A percentile compares a stretch with the other conserved stretches of the same genome.
These are phyloP conservation scores for Drosophila mauritiana DNA, from an alignment of 1,140 invertebrate genomes.

Conservation along the genomic window DNA sequence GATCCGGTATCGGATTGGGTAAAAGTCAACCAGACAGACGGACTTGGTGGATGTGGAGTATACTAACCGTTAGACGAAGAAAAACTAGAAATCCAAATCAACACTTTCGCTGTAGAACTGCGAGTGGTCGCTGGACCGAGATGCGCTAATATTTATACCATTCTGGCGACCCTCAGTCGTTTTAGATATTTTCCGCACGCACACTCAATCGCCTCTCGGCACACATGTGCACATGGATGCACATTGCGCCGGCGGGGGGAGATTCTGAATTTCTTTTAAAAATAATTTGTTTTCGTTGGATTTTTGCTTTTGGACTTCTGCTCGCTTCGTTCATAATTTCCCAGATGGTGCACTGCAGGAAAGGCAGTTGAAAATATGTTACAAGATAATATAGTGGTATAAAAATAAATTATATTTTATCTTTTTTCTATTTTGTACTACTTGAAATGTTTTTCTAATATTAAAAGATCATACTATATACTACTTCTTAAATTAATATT, in stretches of 20 bases:
- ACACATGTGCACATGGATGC: constrained; percentile 69
- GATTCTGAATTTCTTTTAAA: constrained; percentile 75
- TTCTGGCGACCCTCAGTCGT: constrained; percentile 65
- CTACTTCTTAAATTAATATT: no score
- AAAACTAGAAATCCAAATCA: constrained; percentile 73
- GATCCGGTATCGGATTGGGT: not conserved
- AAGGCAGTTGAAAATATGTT: not conserved
- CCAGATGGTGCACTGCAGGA: constrained; percentile 28
- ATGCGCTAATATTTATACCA: constrained; percentile 84
- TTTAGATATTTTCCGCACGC: constrained; percentile 65
- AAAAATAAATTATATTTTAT: not conserved
- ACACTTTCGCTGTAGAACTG: constrained; percentile 85
- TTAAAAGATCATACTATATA: no score
- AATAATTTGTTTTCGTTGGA: constrained; percentile 66
- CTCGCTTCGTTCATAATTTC: constrained; percentile 67
- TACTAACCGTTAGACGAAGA: constrained; percentile 78
- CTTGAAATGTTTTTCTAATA: no score
- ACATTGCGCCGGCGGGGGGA: constrained; percentile 68
- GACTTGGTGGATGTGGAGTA: constrained; percentile 7
- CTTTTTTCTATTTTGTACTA: not conserved
- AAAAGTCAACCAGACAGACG: constrained; percentile 5
- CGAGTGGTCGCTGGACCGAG: constrained; percentile 82
- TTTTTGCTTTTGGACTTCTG: constrained; percentile 53
- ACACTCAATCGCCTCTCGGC: constrained; percentile 25
- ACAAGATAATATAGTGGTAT: no score